phyloP scores from a whole-genome alignment of 2,888 invertebrate genomes.

The Pheosia gnoma region DNA sequence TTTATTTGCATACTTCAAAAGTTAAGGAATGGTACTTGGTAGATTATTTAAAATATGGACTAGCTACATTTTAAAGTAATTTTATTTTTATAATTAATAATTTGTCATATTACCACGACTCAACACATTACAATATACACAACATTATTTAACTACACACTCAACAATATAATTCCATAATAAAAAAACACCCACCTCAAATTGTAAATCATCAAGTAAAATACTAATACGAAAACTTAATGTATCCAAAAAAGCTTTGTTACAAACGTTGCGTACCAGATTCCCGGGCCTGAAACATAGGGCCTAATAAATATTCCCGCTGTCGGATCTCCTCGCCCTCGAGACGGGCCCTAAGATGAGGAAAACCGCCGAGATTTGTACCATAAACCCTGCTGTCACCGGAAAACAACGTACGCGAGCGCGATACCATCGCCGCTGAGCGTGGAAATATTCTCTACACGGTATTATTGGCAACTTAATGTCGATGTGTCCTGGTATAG shows the following conservation, averaged over 20 bases:
- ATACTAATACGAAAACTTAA: neutral
- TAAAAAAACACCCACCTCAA: neutral
- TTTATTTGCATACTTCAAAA: too few relatives aligned
- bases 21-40: too few relatives aligned
- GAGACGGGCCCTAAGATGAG: constrained; percentile 51
- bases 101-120: too few relatives aligned
- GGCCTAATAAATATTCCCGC: constrained; percentile 61
- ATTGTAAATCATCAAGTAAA: too few relatives aligned
- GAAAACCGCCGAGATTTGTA: constrained; percentile 64
- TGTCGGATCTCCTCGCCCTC: constrained; percentile 54
- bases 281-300: constrained; percentile 51
- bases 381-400: constrained; percentile 64
- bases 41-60: too few relatives aligned
- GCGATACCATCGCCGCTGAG: constrained; percentile 42
- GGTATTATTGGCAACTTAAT: constrained; percentile 3
- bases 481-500: neutral
- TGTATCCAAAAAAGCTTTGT: constrained; percentile 27
- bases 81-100: too few relatives aligned
- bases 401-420: constrained; percentile 49
- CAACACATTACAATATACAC: too few relatives aligned
- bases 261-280: constrained; percentile 37
- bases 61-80: too few relatives aligned
- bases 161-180: too few relatives aligned
- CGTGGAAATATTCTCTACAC: constrained; percentile 34
- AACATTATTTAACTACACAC: too few relatives aligned